phyloP scores from a whole-genome alignment of 2,888 invertebrate genomes.

The Alentia gelatinosa region DNA sequence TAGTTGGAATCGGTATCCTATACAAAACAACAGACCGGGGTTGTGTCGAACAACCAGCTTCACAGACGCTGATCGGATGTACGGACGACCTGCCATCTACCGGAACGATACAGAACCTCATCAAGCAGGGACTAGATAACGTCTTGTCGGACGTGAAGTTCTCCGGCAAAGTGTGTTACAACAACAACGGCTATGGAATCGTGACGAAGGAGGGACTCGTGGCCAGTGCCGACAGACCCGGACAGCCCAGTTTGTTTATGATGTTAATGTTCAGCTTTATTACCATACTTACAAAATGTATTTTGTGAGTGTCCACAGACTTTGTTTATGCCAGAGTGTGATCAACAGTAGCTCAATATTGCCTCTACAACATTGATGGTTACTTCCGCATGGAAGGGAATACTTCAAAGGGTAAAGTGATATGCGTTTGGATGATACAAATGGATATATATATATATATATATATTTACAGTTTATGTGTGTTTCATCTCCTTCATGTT shows the following conservation, averaged over 20 bases:
- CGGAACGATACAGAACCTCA: neutral
- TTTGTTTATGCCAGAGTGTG: no score
- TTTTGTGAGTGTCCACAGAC: no score
- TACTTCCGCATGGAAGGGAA: no score
- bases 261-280: neutral
- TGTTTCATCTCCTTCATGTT: no score
- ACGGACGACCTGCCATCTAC: neutral
- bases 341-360: no score
- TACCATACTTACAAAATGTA: no score
- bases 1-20: no score
- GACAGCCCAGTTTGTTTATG: neutral
- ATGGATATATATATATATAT: no score
- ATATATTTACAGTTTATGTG: no score
- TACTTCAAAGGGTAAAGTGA: no score
- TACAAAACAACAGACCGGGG: constrained; percentile 11
- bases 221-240: neutral
- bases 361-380: no score
- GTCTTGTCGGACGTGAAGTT: neutral
- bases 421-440: no score
- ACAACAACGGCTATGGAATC: neutral
- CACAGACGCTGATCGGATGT: neutral
- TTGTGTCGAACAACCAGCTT: neutral
- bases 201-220: neutral
- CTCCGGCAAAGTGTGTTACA: neutral
- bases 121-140: neutral